Base-by-base conservation (phyloP, 2,113 vertebrate genomes). In the Crotalus horridus region DNA sequence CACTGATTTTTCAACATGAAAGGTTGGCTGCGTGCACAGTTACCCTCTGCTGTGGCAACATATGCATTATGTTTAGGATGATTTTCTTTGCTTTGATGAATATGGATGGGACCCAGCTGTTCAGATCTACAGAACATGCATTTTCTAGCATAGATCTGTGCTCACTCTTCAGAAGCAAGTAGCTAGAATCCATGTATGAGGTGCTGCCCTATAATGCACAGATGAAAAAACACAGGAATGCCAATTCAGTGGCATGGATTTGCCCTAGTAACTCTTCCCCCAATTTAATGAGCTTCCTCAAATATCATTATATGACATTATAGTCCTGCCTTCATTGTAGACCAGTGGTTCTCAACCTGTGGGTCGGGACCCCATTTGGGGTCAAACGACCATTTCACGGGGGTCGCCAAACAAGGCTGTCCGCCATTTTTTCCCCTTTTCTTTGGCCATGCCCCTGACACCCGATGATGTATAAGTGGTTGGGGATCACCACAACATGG, bases 41-140 rank as follows among this genome's bases (percentile, higher is more conserved):
- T 91, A 90, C 55, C 89, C 88, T 33, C 74, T 89, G 94, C 94
- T 87, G 95, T 90, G 23, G 95, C 56, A 87, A 11, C 94, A 17
- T 4, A 88, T 53, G 81, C 94, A 17, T 53, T 74, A 6, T 0
- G 85, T 89, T 87, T 29, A 74, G 87, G 59, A 94, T 89, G 4
- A 13, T 93, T 94, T 20, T 26, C 90, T 85, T 24, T 46, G 91
- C 0, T 93, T 90, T 54, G 88, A 94, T 85, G 74, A 93, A 1
- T 91, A 88, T 20, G 51, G 1, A 54, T 20, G 91, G 51, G 20
- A 33, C 24, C 74, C 39, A 88, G 61, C 93, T 56, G 74, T 46
- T 89, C 93, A 58, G 95, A 94, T 87, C 12, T 64, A 0, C 53
- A 3, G 92, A 92, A 89, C 74, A 11, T 88, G 43, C 33, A 1